Evolutionary conservation across 2,113 vertebrate genomes (phyloP).

Genomic region (Odocoileus virginianus): DNA sequence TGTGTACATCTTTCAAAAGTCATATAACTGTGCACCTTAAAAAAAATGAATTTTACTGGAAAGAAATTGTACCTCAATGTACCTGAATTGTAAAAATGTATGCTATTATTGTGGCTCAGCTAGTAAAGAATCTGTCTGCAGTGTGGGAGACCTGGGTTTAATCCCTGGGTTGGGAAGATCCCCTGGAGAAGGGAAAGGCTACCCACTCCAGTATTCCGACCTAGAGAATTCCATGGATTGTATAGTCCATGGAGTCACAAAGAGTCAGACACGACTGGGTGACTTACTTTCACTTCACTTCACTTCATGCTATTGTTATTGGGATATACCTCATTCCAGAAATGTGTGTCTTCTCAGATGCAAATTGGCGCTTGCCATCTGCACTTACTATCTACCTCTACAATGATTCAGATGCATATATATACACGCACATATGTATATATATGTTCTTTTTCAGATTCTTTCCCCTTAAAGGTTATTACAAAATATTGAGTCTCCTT

Average conservation of each 20-base stretch:
- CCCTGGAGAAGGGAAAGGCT: not conserved
- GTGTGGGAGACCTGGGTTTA: not conserved
- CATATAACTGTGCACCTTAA: not conserved
- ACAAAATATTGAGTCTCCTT: not conserved
- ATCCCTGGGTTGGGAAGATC: not conserved
- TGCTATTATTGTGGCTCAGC: not conserved
- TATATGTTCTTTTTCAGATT: not conserved
- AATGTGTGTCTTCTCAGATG: not conserved
- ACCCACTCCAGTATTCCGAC: not conserved
- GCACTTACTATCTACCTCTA: not conserved
- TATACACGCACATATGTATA: not conserved
- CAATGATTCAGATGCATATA: not conserved
- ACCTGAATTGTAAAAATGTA: not conserved
- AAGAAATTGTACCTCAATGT: not conserved
- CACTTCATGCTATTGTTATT: not conserved
- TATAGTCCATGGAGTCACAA: accelerated
- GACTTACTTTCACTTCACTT: not conserved
- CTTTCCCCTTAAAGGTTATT: not conserved
- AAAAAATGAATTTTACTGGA: not conserved
- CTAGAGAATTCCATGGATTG: not conserved
- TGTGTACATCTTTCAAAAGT: not conserved
- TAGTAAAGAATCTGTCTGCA: not conserved
- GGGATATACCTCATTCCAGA: not conserved
- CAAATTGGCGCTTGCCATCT: not conserved
- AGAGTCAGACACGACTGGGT: accelerated